Evolutionary conservation across 2,113 vertebrate genomes (phyloP), one percentile per base, ranked within the genome.

Genomic region (Embiotoca jacksoni): DNA sequence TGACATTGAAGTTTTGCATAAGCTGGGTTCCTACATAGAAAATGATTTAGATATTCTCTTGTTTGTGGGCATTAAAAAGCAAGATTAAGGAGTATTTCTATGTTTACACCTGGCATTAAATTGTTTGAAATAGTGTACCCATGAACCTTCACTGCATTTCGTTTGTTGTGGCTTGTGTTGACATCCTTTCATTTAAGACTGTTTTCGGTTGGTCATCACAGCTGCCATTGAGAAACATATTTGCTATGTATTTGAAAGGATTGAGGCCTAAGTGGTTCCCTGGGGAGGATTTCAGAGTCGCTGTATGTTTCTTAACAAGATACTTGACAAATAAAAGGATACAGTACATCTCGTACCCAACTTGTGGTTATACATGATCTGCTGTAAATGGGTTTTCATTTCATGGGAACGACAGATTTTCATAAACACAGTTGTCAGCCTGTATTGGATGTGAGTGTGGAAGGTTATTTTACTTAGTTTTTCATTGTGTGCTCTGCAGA

Each of bases 221-320:
- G 6, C 11, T 9, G 7, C 41, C 41, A 2, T 1, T 44, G 23
- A 23, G 23, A 23, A 23, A 23, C 23, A 23, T 44, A 35, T n/a
- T 54, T 35, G 46, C 10, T 57, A 36, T 68, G 4, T 23, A 32
- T 78, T 61, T 8, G 30, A 72, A 16, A 62, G 35, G 67, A 36
- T 14, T 5, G 10, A 8, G 54, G 5, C 15, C 23, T 16, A 49
- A 49, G 5, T 44, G 8, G 16, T 52, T 16, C 23, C 23, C 15
- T n/a, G 47, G 3, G 49, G 14, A 47, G 23, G 23, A 23, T 23
- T 23, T 23, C 23, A 23, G 23, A 23, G 23, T 23, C 23, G 23
- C 15, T 77, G 15, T 39, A 36, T 66, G 10, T 56, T 39, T 50
- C 6, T 61, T 59, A 11, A 81, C 16, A 44, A 41, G 35, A 23